A percentile compares a stretch with the other conserved stretches of the same genome.
Conservation (phyloP, 2,888 invertebrate species). For the Pandemis heparana region DNA sequence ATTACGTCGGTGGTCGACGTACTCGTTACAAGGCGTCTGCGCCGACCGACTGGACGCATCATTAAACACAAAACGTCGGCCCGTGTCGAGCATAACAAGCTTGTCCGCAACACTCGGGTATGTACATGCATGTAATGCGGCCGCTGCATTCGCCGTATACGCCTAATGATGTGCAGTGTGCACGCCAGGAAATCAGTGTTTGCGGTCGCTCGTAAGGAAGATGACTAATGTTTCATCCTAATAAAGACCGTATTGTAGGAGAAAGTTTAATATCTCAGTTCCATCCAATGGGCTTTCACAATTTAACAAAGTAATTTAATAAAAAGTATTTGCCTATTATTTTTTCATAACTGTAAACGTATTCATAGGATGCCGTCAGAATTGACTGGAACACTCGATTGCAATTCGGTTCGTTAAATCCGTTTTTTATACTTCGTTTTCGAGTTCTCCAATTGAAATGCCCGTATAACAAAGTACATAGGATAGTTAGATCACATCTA, state of each 20-base stretch:
- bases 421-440: conserved; percentile 53
- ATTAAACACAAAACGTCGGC: conserved; percentile 29
- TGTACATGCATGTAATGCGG: conserved; percentile 28
- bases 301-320: no score
- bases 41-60: conserved; percentile 2
- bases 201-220: not conserved
- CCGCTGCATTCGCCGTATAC: conserved; percentile 21
- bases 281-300: no score
- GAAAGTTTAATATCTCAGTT: no score
- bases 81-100: conserved; percentile 36
- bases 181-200: not conserved
- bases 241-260: not conserved
- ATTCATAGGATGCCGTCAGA: conserved; percentile 14
- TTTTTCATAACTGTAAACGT: no score
- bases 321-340: no score
- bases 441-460: conserved; percentile 47
- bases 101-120: conserved; percentile 14
- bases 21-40: not conserved
- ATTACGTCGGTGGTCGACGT: not conserved
- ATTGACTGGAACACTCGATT: conserved; percentile 51
- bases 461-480: conserved; percentile 47
- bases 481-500: no score
- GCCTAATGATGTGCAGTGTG: conserved; percentile 20
- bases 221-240: not conserved
- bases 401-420: conserved; percentile 54